Base-by-base conservation (phyloP, 2,888 invertebrate genomes). In the Epistrophe eligans region DNA sequence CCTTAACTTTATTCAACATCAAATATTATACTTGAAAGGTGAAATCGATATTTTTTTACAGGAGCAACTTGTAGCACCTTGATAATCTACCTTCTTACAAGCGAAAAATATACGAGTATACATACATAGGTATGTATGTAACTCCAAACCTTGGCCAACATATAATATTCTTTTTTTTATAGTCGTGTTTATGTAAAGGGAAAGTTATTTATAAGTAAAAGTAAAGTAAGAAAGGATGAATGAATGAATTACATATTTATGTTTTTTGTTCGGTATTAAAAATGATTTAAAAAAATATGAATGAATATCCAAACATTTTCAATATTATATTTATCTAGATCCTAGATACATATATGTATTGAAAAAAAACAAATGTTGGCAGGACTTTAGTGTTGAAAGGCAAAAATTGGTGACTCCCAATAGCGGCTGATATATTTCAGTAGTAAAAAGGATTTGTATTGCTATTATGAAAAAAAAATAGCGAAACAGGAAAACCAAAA, bases 1-100 rank as follows among this genome's bases (percentile, higher is more conserved):
- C 24, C 62, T 62, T 62, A 62, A 43, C 38, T 38, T 40, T 62
- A 19, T 24, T 28, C 19, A n/a, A 43, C 62, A 45, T 28, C 40
- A 43, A 28, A 15, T 28, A 45, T 35, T 35, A 17, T 35, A 17
- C 17, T 55, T 43, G 3, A 62, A 62, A 28, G 43, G 62, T 28
- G n/a, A 62, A 62, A 62, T 43, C 43, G 62, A 62, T 62, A 43
- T 24, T 43, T 55, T 13, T 19, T 24, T 24, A 24, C 3, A 24
- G 24, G 60, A 40, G 24, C 40, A 40, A 60, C 60, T 62, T 62
- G 62, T 62, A 45, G 62, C 19, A 43, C 62, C 62, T 62, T 62
- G 62, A 62, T 60, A 40, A 43, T 62, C 24, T 6, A 62, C 38
- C 40, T 19, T 40, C 7, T 9, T 24, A 2, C 24, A 11, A 35